Evolutionary conservation across 2,113 vertebrate genomes (phyloP), one percentile per base, ranked within the genome.

Genomic region (Tyto alba): DNA sequence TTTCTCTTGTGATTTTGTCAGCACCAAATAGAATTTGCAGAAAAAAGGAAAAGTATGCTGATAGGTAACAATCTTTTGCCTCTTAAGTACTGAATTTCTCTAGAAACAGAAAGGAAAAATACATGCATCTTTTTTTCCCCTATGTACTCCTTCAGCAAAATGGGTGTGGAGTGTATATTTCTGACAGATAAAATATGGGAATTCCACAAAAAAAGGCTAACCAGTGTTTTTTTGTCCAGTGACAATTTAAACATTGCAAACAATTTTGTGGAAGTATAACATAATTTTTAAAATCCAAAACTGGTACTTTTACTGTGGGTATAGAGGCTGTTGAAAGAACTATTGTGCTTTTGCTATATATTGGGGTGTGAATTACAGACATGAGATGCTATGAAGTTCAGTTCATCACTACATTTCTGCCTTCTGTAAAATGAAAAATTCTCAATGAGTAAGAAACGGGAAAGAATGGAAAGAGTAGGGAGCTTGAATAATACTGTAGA

Each of bases 71-170:
- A 29, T 62, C 26, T 77, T 89, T 79, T 89, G n/a, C 47, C 69
- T 93, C 81, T 96, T 30, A 95, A 93, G 52, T 63, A 81, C 73
- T 93, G 47, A 85, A 85, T 95, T 94, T 97, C 90, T 93, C 12
- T 74, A 57, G 86, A 75, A 93, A 89, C 72, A 84, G 68, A 77
- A 96, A 94, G 93, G 93, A 80, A 80, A 93, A 25, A 52, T 83
- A 79, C 25, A 53, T 48, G 50, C 21, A 57, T 57, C 57, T 90
- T 87, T 84, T 69, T 56, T 77, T 1, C 21, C 19, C 4, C 2
- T 1, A 7, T 86, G 27, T 34, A 50, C 91, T 91, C 32, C 48
- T 81, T 66, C 38, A 72, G 20, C 53, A 89, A 21, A 88, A 71
- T 20, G 36, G 6, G 27, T 81, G 19, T 84, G 16, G 63, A 78